Percentiles rank a stretch among this genome's conserved stretches.
Evolutionary conservation across 2,888 invertebrate species (phyloP).

Genomic region (Drosophila helvetica): DNA sequence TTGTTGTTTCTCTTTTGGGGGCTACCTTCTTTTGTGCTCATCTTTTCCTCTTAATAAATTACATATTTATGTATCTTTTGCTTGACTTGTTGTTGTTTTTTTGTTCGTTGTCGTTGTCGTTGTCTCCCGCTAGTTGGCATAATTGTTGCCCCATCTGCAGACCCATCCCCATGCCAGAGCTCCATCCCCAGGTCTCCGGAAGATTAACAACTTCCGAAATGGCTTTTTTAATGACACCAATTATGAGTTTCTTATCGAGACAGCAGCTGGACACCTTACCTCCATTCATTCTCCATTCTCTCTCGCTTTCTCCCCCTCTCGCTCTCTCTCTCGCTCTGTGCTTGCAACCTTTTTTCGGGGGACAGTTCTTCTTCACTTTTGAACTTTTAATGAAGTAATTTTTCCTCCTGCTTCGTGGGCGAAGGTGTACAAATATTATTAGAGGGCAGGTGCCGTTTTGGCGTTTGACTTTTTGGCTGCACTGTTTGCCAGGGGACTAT

Average conservation of each 20-base stretch:
- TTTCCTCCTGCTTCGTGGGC: conserved; percentile 44
- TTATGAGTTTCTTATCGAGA: conserved; percentile 80
- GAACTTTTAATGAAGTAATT: conserved; percentile 77
- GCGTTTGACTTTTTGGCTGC: conserved; percentile 34
- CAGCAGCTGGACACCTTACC: conserved; percentile 60
- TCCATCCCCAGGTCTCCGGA: conserved; percentile 25
- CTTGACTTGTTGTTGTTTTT: conserved; percentile 12
- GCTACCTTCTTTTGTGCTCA: conserved; percentile 13
- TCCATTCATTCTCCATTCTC: not conserved
- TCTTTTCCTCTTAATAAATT: conserved; percentile 68
- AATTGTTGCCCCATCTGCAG: conserved; percentile 53
- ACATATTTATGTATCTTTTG: conserved; percentile 74
- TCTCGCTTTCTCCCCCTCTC: not conserved
- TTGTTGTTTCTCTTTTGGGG: not conserved
- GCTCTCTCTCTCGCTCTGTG: not conserved
- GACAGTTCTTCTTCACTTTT: conserved; percentile 50
- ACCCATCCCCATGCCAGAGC: not conserved
- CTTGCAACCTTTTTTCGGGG: conserved; percentile 11
- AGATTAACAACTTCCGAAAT: conserved; percentile 81
- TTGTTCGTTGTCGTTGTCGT: not conserved
- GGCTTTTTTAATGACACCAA: conserved; percentile 80
- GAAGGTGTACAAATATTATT: conserved; percentile 1
- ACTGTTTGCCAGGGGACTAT: conserved; percentile 61
- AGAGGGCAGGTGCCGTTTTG: conserved; percentile 23
- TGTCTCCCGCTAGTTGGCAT: conserved; percentile 68